Base-by-base conservation (phyloP, 2,113 vertebrate genomes). In the Zingel zingel region DNA sequence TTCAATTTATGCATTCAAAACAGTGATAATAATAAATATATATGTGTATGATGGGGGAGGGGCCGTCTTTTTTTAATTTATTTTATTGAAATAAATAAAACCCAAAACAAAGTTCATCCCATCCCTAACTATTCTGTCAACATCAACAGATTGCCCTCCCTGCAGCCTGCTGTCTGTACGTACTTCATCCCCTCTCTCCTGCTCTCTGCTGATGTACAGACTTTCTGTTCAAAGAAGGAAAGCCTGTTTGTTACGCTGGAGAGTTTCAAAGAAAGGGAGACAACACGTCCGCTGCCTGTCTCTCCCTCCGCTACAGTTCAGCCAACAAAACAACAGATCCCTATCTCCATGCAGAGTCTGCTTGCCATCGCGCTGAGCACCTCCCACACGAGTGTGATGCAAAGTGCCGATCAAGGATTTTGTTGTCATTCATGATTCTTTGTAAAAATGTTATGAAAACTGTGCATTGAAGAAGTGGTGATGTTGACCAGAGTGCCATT, bases 221-320 rank as follows among this genome's bases (percentile, higher is more conserved):
- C 77, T 94, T 95, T 95, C 92, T 86, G 93, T 95, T 95, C 94
- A 94, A 79, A 79, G 85, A 87, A 91, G 92, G 84, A 95, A 95
- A 95, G 91, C 95, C 94, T 92, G 92, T 95, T 96, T 93, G 93
- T 95, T 89, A 92, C 93, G 93, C 94, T 95, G 81, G 84, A 92
- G 95, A 95, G 94, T 93, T 95, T 86, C 73, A 92, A 87, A 94
- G 94, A 96, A 95, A 95, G 92, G 85, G 82, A 88, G 68, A 81
- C 81, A 45, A 73, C 76, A 83, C 59, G 43, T 81, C 73, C 83
- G 53, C 88, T 83, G 88, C 74, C 85, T 30, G 12, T 81, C 91
- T 66, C 91, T 89, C 86, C 72, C 74, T 84, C 43, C 71, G 80
- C 86, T 43, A 84, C 88, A 85, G 74, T 86, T 82, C 84, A 90